Conservation (phyloP, 2,888 invertebrate genomes). For the Amblyjoppa fuscipennis region DNA sequence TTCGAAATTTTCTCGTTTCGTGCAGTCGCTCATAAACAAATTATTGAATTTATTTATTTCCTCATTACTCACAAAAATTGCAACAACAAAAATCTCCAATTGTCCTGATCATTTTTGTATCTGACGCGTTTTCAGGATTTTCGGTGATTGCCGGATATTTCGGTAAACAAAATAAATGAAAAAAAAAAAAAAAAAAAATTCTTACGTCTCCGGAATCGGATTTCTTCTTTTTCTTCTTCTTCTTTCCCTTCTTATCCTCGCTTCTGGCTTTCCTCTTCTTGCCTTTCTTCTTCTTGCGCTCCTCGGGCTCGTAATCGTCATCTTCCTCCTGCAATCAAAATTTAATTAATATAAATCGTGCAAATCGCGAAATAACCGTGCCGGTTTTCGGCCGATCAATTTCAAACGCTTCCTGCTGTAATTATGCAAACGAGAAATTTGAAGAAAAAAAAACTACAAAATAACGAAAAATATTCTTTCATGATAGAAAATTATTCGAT, state of each 20-base stretch:
- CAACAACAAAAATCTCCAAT: background rate
- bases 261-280: conserved; percentile 97
- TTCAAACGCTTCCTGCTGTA: background rate
- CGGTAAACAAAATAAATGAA: conserved; percentile 2
- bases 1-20: too few relatives aligned
- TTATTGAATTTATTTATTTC: too few relatives aligned
- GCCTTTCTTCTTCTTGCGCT: conserved; percentile 96
- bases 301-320: conserved; percentile 95
- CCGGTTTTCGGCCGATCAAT: too few relatives aligned
- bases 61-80: background rate
- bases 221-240: conserved; percentile 97
- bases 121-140: background rate
- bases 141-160: background rate
- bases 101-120: background rate
- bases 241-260: conserved; percentile 96
- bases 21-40: too few relatives aligned
- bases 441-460: background rate
- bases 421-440: conserved; percentile 2
- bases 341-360: background rate
- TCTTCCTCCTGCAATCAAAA: conserved; percentile 89
- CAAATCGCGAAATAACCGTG: too few relatives aligned
- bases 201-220: conserved; percentile 94
- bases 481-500: too few relatives aligned
- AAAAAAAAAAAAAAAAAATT: conserved; percentile 25
- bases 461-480: background rate